A percentile compares a stretch with the other conserved stretches of the same genome.
Conservation (phyloP, 2,113 vertebrate genomes). For the Alces alces region DNA sequence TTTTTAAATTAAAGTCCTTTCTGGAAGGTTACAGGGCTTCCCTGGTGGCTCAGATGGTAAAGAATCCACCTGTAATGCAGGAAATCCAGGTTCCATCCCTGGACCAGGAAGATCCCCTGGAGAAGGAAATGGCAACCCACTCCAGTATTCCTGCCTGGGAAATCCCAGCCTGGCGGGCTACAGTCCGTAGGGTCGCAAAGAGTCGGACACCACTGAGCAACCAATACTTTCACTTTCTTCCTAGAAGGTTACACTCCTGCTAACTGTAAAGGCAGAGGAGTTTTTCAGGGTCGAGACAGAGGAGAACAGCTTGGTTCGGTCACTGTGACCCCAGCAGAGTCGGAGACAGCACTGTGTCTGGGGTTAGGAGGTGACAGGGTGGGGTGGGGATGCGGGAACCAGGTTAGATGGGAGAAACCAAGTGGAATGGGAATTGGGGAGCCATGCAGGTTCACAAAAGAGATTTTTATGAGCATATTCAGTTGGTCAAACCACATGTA, state of each 20-base stretch:
- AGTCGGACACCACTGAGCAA: neutral
- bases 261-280: neutral
- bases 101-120: neutral
- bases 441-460: neutral
- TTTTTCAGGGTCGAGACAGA: neutral
- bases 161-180: neutral
- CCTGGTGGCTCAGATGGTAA: neutral
- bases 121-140: neutral
- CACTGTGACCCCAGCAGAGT: neutral
- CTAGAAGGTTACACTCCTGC: neutral
- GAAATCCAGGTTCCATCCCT: neutral
- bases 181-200: neutral
- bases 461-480: neutral
- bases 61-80: neutral
- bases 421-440: neutral
- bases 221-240: neutral
- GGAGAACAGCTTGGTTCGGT: neutral
- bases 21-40: neutral
- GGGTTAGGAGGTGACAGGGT: neutral
- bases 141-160: neutral
- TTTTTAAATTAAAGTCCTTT: neutral
- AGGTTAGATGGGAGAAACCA: neutral
- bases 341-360: rapidly evolving
- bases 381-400: neutral
- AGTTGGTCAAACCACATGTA: neutral